A percentile compares a stretch with the other conserved stretches of the same genome.
phyloP scores from a whole-genome alignment of 2,113 vertebrate species.

The Oryzias curvinotus region DNA sequence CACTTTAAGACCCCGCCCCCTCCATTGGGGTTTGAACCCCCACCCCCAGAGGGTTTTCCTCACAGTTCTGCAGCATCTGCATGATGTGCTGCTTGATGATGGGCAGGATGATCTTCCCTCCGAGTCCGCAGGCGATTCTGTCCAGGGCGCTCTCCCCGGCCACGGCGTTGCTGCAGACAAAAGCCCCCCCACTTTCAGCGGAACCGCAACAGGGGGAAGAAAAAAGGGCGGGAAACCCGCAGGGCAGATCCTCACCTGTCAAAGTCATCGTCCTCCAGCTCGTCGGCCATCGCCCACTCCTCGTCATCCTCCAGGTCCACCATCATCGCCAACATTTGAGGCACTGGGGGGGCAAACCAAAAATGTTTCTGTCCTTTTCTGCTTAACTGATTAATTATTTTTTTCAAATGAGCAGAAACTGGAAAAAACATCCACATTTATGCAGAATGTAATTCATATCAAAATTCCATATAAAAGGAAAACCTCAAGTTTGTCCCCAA shows the following conservation, averaged over 20 bases:
- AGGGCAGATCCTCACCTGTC: slow-evolving; percentile 81
- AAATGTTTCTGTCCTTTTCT: too few species aligned
- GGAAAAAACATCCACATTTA: too few species aligned
- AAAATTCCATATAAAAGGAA: too few species aligned
- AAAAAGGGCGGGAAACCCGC: not conserved
- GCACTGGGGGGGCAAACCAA: slow-evolving; percentile 76
- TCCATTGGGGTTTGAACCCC: too few species aligned
- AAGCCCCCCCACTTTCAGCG: too few species aligned
- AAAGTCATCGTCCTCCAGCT: slow-evolving; percentile 95
- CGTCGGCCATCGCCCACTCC: slow-evolving; percentile 95
- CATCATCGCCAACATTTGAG: slow-evolving; percentile 99
- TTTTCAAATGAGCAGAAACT: too few species aligned
- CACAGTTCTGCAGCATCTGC: slow-evolving; percentile 98
- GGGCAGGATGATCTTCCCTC: slow-evolving; percentile 94
- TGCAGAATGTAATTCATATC: too few species aligned
- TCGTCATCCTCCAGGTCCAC: slow-evolving; percentile 98
- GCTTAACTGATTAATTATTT: too few species aligned
- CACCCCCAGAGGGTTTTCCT: slow-evolving; percentile 48
- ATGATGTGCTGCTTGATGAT: slow-evolving; percentile 99
- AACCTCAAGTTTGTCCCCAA: too few species aligned
- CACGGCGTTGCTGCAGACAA: slow-evolving; percentile 86
- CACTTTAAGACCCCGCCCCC: too few species aligned
- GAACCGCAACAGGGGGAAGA: not conserved
- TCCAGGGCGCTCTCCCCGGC: slow-evolving; percentile 96
- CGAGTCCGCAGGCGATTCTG: slow-evolving; percentile 95